phyloP scores from a whole-genome alignment of 2,113 vertebrate species.

The Cephalopterus ornatus region DNA sequence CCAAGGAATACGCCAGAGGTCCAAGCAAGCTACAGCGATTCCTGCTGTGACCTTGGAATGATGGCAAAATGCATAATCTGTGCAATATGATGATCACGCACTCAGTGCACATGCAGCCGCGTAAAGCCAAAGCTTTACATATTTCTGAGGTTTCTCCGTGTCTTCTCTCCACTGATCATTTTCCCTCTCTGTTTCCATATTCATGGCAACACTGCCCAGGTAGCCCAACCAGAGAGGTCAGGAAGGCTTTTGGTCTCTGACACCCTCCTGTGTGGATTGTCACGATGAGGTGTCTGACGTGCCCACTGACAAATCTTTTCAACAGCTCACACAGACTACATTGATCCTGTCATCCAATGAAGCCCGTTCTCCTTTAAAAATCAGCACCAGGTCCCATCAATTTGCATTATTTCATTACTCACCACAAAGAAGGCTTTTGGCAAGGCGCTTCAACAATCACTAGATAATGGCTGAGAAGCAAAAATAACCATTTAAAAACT shows the following conservation, averaged over 20 bases:
- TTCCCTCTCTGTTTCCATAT: not conserved
- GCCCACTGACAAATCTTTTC: not conserved
- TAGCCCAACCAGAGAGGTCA: not conserved
- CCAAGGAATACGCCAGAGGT: not conserved
- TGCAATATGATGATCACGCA: not conserved
- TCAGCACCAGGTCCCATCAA: not conserved
- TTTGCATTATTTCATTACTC: slow-evolving; percentile 40
- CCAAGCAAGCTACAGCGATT: not conserved
- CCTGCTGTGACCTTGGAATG: not conserved
- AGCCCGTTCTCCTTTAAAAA: slow-evolving; percentile 7
- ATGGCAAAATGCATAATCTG: not conserved
- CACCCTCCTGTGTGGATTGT: not conserved
- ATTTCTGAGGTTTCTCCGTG: not conserved
- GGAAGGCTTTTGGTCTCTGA: not conserved
- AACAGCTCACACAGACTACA: not conserved
- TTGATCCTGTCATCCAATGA: not conserved
- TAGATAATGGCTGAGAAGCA: slow-evolving; percentile 44
- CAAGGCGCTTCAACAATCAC: slow-evolving; percentile 22
- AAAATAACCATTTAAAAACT: slow-evolving; percentile 48
- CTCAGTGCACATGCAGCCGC: not conserved
- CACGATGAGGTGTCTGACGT: accelerated
- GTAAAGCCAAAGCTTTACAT: not conserved
- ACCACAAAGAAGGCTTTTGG: slow-evolving; percentile 38
- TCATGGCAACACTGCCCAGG: too few species aligned
- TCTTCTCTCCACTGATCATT: not conserved